Evolutionary conservation across 2,888 invertebrate species (phyloP).

Genomic region (Gymnoscelis rufifasciata): DNA sequence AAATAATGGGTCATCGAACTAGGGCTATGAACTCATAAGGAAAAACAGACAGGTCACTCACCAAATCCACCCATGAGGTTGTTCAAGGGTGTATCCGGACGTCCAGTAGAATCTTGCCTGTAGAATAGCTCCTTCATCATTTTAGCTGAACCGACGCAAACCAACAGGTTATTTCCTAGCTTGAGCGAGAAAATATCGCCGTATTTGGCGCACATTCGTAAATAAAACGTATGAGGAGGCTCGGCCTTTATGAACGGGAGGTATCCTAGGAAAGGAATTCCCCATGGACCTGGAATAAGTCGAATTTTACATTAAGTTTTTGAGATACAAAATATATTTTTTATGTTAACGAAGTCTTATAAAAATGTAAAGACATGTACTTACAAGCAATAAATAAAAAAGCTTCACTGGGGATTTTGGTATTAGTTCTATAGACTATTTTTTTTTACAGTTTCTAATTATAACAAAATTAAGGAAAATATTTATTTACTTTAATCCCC

Average conservation of each 20-base stretch:
- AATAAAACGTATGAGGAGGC: slow-evolving; percentile 82
- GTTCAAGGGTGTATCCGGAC: slow-evolving; percentile 89
- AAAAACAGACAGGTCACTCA: slow-evolving; percentile 61
- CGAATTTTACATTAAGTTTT: too few species aligned
- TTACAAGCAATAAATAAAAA: too few species aligned
- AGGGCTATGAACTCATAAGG: slow-evolving; percentile 6
- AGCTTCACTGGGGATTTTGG: too few species aligned
- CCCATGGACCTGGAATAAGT: slow-evolving; percentile 84
- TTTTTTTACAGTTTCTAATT: too few species aligned
- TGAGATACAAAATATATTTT: too few species aligned
- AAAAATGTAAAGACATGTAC: too few species aligned
- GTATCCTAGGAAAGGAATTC: slow-evolving; percentile 87
- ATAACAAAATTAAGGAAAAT: too few species aligned
- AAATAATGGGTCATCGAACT: slow-evolving; percentile 6
- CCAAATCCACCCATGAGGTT: slow-evolving; percentile 89
- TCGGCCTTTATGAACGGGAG: slow-evolving; percentile 82
- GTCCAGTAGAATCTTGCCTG: slow-evolving; percentile 87
- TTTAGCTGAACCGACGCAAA: slow-evolving; percentile 88
- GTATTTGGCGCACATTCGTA: slow-evolving; percentile 84
- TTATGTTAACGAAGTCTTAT: too few species aligned
- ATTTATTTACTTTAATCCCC: too few species aligned
- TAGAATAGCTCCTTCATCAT: slow-evolving; percentile 87
- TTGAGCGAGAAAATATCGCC: slow-evolving; percentile 87
- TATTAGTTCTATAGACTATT: too few species aligned
- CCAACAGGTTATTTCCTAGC: slow-evolving; percentile 86